Base-by-base conservation (phyloP, 2,888 invertebrate species). In the Ophion ventricosus region DNA sequence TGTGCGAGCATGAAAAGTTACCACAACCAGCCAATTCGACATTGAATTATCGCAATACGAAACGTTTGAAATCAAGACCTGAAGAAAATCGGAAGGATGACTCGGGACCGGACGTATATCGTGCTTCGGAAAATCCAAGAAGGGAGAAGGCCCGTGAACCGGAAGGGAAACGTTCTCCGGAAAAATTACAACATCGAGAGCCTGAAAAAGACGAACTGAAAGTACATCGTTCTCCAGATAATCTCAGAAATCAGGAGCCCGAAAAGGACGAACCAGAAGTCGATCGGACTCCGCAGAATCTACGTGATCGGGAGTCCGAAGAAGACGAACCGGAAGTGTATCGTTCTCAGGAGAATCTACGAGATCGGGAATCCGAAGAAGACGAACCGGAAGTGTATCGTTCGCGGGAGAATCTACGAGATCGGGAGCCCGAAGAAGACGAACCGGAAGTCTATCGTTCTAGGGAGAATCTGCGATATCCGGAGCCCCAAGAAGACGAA, bases 1-100 rank as follows among this genome's bases (percentile, higher is more conserved):
- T 89, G 0, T 88, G 90, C 57, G 82, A 88, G 0, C 88, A 90
- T 2, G 88, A 89, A 4, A 85, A 84, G 14, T 79, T 87, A 70
- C 84, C 88, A 14, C 86, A 83, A 57, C 87, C 87, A 0, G 80
- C 86, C 0, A 86, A 83, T 14, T 69, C 64, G 25, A 82, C 86
- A 67, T 54, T 64, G 17, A 72, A 80, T 23, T 64, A 70, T 10
- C 40, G 63, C 20, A 82, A 84, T 76, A 56, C 10, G 66, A 56
- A 23, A 23, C 43, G 66, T 26, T 14, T 25, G 25, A 23, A n/a
- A n/a, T 25, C 26, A 29, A n/a, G 26, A 35, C 3, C 57, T 43
- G 5, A 49, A 79, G 66, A 23, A 1, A 4, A 25, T 23, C 23
- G 49, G 5, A 11, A 43, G 11, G 17, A 54, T 66, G 84, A 85